These are phyloP conservation scores for Metacarcinus magister DNA, from an alignment of 2,888 invertebrate genomes.

Conservation along the genomic window DNA sequence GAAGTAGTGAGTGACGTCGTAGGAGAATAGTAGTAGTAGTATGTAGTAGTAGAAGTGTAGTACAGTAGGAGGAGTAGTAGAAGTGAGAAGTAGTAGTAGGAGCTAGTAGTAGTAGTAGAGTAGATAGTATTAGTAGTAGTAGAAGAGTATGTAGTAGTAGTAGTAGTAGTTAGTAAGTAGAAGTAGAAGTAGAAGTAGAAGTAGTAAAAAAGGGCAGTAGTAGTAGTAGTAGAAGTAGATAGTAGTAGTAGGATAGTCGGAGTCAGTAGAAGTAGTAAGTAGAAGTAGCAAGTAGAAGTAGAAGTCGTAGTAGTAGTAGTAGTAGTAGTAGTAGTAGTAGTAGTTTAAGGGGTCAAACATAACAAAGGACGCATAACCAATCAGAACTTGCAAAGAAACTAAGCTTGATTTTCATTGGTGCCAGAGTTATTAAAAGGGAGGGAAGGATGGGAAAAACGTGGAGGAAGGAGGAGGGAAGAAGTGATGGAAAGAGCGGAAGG, in stretches of 20 bases:
- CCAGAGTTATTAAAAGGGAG: background rate
- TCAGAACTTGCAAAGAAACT: background rate
- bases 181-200: background rate
- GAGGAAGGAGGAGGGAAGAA: background rate
- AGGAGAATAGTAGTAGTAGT: background rate
- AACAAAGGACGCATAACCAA: background rate
- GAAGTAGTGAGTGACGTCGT: too few species aligned
- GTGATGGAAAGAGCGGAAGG: background rate
- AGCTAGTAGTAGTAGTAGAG: background rate
- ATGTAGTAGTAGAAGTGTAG: constrained; percentile 9
- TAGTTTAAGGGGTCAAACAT: too few species aligned
- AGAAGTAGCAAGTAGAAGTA: background rate
- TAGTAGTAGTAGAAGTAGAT: too few species aligned
- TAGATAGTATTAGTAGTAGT: background rate
- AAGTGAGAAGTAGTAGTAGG: background rate
- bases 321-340: constrained; percentile 9
- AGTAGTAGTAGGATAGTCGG: background rate
- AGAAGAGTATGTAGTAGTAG: background rate
- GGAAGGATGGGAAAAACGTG: background rate
- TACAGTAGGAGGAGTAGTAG: background rate
- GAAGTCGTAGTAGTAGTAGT: background rate
- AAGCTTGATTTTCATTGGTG: background rate
- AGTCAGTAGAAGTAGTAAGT: background rate
- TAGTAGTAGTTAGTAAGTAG: background rate
- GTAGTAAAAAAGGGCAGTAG: background rate